Evolutionary conservation across 2,113 vertebrate species (phyloP), one percentile per base, ranked within the genome.

Genomic region (Sebastes schlegelii): DNA sequence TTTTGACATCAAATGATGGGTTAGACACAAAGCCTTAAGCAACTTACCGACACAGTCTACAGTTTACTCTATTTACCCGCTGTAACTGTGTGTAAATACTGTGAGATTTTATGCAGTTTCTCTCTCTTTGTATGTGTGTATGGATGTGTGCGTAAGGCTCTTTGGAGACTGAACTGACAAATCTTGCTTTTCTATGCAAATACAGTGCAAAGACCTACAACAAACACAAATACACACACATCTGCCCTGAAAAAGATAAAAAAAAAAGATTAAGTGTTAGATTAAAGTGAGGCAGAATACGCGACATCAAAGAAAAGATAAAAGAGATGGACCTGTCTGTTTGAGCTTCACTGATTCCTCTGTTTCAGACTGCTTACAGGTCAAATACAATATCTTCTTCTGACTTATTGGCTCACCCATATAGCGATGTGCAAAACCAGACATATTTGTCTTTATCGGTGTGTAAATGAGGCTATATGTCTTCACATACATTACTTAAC

Each of bases 151-250:
- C 58, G 4, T 51, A 23, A 80, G 21, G 40, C 68, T 57, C 73
- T 82, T 86, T 80, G 42, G 54, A 76, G 60, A 77, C 58, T 79
- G 43, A 71, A 83, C n/a, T 0, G 14, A 79, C 55, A 72, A 62
- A 84, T 76, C 46, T 43, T 74, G 21, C 63, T 82, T 86, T 85
- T 82, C 82, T 72, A 80, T 90, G 72, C 73, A 80, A 89, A 86
- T 82, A 65, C 45, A 70, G 46, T 8, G 10, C 71, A 79, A 77
- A 89, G 69, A 57, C 57, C n/a, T 49, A 83, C 63, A 77, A 78
- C 69, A 72, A 88, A 76, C 45, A 77, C 54, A 71, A 14, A 74
- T 34, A 81, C 65, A 77, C 65, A 74, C 68, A 83, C 67, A 83
- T 76, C 43, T 42, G 73, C 23, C 21, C 16, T 46, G 23, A 70